Percentiles rank a stretch among this genome's conserved stretches.
Evolutionary conservation across 1,140 invertebrate genomes (phyloP).

Genomic region (Drosophila kepulauana): DNA sequence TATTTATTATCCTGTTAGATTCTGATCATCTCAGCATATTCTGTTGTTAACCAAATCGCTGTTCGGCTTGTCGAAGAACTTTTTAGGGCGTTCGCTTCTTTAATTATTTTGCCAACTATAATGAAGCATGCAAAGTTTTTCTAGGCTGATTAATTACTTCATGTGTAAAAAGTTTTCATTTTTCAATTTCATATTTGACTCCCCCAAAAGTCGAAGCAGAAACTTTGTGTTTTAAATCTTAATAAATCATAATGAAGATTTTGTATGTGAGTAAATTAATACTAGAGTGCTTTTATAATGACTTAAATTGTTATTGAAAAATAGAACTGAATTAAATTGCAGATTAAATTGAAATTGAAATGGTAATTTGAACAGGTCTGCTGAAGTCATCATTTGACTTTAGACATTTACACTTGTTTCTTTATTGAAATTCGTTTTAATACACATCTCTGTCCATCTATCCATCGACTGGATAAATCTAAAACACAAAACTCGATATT

Average conservation of each 20-base stretch:
- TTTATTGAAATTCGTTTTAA: not conserved
- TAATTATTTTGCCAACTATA: not conserved
- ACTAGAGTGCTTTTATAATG: no score
- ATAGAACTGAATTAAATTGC: no score
- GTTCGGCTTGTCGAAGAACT: not conserved
- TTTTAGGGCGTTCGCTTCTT: not conserved
- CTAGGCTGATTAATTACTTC: no score
- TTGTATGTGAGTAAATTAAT: no score
- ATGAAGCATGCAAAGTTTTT: no score
- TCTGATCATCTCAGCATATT: constrained; percentile 1
- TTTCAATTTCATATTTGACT: no score
- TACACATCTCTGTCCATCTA: no score
- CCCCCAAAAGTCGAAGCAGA: no score
- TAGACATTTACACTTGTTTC: not conserved
- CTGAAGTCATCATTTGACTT: not conserved
- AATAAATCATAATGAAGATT: no score
- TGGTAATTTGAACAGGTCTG: not conserved
- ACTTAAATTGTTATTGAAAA: no score
- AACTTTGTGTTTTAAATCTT: no score
- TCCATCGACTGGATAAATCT: not conserved
- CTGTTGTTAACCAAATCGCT: not conserved
- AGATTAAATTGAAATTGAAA: not conserved
- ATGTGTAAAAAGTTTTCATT: no score
- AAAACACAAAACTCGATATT: constrained; percentile 1
- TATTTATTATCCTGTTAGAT: constrained; percentile 10